Evolutionary conservation across 2,797 vertebrate species (phyloP).

Genomic region (Protonibea diacanthus): DNA sequence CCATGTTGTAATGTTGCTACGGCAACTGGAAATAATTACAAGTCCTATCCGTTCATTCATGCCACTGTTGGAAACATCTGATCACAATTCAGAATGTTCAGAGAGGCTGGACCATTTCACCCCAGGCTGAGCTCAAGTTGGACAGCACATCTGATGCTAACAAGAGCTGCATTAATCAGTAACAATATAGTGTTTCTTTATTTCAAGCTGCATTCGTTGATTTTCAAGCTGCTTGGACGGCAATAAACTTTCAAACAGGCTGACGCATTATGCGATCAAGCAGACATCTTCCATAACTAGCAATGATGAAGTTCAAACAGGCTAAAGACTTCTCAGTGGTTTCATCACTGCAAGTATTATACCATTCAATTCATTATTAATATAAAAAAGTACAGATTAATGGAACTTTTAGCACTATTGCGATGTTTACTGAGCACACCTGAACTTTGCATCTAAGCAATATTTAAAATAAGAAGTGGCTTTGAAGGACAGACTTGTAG

Average conservation of each 20-base stretch:
- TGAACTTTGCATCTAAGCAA: neutral
- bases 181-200: neutral
- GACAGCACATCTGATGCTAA: slow-evolving; percentile 11
- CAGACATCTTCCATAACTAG: neutral
- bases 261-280: neutral
- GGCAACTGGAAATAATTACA: slow-evolving; percentile 80
- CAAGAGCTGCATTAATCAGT: neutral
- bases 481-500: neutral
- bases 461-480: neutral
- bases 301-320: neutral
- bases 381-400: neutral
- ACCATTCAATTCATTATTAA: neutral
- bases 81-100: slow-evolving; percentile 60
- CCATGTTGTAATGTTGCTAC: slow-evolving; percentile 71
- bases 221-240: neutral
- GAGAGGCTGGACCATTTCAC: slow-evolving; percentile 37
- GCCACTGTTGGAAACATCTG: slow-evolving; percentile 70
- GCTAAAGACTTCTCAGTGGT: neutral
- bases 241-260: slow-evolving; percentile 14
- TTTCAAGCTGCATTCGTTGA: slow-evolving; percentile 18
- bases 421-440: neutral
- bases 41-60: slow-evolving; percentile 49
- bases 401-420: neutral
- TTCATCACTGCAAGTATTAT: neutral
- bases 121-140: slow-evolving; percentile 15